phyloP scores from a whole-genome alignment of 2,113 vertebrate species.

The Tychaedon coryphoeus region DNA sequence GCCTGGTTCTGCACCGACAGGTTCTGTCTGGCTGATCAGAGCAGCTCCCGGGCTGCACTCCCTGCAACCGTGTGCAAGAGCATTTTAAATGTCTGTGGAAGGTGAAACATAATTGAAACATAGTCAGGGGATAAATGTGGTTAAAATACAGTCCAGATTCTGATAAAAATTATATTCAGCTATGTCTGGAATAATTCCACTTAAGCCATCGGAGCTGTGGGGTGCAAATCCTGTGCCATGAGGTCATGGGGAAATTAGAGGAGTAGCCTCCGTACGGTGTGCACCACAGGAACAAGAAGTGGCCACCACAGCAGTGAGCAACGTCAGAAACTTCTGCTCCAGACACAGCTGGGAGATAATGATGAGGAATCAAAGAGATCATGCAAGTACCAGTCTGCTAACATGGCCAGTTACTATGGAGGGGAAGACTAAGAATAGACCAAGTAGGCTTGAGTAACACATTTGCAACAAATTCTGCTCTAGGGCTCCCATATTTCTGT shows the following conservation, averaged over 20 bases:
- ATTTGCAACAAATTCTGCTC: background rate
- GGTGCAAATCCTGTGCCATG: background rate
- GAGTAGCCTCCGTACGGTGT: background rate
- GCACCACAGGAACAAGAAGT: background rate
- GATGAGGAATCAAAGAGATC: background rate
- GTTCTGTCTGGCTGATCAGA: background rate
- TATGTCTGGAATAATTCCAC: background rate
- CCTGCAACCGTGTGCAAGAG: background rate
- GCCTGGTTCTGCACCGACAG: background rate
- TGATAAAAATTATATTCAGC: background rate
- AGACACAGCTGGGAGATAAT: background rate
- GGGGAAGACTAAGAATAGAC: background rate
- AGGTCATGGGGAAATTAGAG: background rate
- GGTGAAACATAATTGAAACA: background rate
- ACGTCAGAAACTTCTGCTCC: background rate
- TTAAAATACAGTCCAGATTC: background rate
- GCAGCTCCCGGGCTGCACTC: background rate
- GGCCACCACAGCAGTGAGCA: background rate
- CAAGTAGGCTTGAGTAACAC: background rate
- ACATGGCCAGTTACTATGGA: accelerated
- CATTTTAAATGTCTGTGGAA: background rate
- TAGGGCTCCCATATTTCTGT: background rate
- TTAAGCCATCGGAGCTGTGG: background rate
- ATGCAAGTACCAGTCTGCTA: background rate
- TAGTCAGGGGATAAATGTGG: background rate